These are phyloP conservation scores for Ganaspis brasiliensis DNA, from an alignment of 2,888 invertebrate genomes.

Conservation along the genomic window DNA sequence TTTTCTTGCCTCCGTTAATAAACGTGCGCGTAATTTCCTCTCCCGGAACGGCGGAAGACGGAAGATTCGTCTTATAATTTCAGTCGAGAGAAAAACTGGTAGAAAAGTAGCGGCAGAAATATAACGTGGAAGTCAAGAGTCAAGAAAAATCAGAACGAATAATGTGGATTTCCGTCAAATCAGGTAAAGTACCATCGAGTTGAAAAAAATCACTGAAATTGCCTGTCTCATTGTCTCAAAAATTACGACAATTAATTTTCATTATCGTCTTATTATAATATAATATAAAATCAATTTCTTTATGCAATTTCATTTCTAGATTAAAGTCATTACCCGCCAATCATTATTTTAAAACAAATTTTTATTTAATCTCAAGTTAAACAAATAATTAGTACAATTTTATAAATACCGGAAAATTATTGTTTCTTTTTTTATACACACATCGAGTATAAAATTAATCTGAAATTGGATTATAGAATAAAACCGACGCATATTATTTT, in stretches of 20 bases:
- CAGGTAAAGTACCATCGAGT: constrained; percentile 5
- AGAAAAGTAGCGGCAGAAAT: constrained; percentile 18
- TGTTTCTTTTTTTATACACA: too few relatives aligned
- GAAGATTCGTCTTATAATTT: constrained; percentile 60
- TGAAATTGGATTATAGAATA: too few relatives aligned
- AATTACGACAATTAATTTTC: background rate
- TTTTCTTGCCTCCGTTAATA: constrained; percentile 66
- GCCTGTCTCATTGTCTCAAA: background rate
- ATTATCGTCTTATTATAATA: background rate
- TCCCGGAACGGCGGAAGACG: constrained; percentile 59
- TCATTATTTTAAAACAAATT: too few relatives aligned
- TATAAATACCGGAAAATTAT: too few relatives aligned
- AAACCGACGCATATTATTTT: too few relatives aligned
- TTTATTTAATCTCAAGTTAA: too few relatives aligned
- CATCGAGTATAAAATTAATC: too few relatives aligned
- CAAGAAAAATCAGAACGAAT: constrained; percentile 30
- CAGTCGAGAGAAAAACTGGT: constrained; percentile 40
- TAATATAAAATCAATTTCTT: too few relatives aligned
- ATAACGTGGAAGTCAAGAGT: constrained; percentile 3
- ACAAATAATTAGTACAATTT: too few relatives aligned
- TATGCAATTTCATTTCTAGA: too few relatives aligned
- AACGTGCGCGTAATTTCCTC: constrained; percentile 65
- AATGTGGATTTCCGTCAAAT: constrained; percentile 34
- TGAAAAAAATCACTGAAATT: background rate
- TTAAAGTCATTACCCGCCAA: too few relatives aligned